Evolutionary conservation across 2,888 invertebrate genomes (phyloP).

Genomic region (Lydus trimaculatus): DNA sequence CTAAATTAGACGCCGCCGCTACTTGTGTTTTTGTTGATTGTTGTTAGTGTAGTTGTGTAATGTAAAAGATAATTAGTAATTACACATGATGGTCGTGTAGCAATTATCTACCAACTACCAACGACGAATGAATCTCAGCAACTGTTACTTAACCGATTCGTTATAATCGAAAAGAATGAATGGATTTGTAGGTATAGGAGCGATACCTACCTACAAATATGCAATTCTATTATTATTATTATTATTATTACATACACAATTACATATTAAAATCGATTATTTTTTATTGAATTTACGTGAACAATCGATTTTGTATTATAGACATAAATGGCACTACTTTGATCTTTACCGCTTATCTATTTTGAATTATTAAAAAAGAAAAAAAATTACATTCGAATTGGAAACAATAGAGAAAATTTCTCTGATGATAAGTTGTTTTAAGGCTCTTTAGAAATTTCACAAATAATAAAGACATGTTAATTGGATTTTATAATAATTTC

Average conservation of each 20-base stretch:
- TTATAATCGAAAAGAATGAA: not conserved
- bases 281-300: not conserved
- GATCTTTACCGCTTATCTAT: not conserved
- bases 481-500: not conserved
- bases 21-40: not conserved
- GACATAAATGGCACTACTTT: not conserved
- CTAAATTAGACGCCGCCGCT: not conserved
- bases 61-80: conserved; percentile 1
- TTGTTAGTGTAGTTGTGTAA: not conserved
- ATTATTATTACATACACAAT: not conserved
- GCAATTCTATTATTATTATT: not conserved
- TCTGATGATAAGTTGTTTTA: not conserved
- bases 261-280: not conserved
- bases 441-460: not conserved
- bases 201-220: not conserved
- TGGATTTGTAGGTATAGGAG: not conserved
- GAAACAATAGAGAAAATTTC: not conserved
- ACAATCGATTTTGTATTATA: not conserved
- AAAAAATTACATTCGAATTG: not conserved
- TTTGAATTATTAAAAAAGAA: not conserved
- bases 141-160: not conserved
- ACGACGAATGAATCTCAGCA: not conserved
- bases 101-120: not conserved
- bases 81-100: not conserved
- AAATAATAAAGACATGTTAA: not conserved